Evolutionary conservation across 2,888 invertebrate species (phyloP).

Genomic region (Trachelus iudaicus): DNA sequence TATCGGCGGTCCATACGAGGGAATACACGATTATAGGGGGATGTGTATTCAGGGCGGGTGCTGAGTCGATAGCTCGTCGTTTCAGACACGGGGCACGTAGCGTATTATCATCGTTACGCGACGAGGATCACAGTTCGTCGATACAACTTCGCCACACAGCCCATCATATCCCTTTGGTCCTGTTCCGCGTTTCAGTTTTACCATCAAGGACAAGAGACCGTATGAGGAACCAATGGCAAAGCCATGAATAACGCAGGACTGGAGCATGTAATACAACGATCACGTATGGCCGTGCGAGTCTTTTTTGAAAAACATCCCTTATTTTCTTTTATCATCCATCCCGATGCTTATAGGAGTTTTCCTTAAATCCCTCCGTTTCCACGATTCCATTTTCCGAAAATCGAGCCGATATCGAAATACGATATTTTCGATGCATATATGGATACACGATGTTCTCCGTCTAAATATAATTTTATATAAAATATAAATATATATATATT

Average conservation of each 20-base stretch:
- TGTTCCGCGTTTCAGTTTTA: conserved; percentile 39
- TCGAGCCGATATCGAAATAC: not conserved
- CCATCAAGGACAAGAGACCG: conserved; percentile 7
- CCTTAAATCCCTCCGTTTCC: not conserved
- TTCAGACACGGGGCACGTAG: conserved; percentile 51
- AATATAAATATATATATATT: too few relatives aligned
- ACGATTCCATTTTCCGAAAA: not conserved
- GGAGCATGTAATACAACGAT: conserved; percentile 47
- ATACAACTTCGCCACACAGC: conserved; percentile 49
- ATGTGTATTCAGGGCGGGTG: conserved; percentile 48
- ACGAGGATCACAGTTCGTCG: conserved; percentile 42
- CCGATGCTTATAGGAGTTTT: not conserved
- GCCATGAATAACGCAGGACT: conserved; percentile 53
- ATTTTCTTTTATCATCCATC: not conserved
- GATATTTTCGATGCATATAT: not conserved
- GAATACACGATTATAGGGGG: conserved; percentile 40
- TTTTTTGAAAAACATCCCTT: not conserved
- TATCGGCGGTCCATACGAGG: not conserved
- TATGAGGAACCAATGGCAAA: conserved; percentile 9
- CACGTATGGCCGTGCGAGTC: conserved; percentile 37
- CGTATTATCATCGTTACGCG: conserved; percentile 51
- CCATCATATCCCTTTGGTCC: conserved; percentile 46
- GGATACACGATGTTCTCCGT: not conserved
- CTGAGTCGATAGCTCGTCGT: conserved; percentile 37
- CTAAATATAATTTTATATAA: not conserved